These are phyloP conservation scores for Macrotis lagotis DNA, from an alignment of 2,113 vertebrate species.

Conservation along the genomic window DNA sequence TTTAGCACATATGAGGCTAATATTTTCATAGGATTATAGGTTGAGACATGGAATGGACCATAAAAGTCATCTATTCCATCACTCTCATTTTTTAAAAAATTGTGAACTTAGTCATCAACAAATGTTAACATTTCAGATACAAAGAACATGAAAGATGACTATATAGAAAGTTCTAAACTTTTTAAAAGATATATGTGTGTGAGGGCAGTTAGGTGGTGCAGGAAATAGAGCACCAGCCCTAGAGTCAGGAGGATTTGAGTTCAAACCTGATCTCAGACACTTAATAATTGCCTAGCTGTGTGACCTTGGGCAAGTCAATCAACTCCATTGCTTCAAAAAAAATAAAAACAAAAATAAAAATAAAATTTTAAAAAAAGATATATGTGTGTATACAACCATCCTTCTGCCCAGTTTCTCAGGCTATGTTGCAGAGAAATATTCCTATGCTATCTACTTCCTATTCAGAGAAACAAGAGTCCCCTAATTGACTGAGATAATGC, in stretches of 20 bases:
- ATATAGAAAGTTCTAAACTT: not conserved
- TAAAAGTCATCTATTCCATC: not conserved
- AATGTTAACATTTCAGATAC: not conserved
- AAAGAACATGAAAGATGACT: not conserved
- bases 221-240: no score
- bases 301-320: no score
- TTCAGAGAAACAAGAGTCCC: not conserved
- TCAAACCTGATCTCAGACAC: no score
- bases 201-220: no score
- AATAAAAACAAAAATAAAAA: no score
- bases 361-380: no score
- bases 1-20: conserved; percentile 2
- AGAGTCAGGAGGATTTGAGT: no score
- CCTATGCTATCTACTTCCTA: not conserved
- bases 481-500: not conserved
- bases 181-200: not conserved
- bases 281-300: no score
- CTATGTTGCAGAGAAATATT: not conserved
- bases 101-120: not conserved
- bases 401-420: not conserved
- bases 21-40: not conserved
- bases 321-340: no score
- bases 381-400: not conserved
- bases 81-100: not conserved
- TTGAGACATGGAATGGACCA: not conserved